phyloP scores from a whole-genome alignment of 30 jellyfish, hydroid and myxozoan species.

The Phacellophora camtschatica region DNA sequence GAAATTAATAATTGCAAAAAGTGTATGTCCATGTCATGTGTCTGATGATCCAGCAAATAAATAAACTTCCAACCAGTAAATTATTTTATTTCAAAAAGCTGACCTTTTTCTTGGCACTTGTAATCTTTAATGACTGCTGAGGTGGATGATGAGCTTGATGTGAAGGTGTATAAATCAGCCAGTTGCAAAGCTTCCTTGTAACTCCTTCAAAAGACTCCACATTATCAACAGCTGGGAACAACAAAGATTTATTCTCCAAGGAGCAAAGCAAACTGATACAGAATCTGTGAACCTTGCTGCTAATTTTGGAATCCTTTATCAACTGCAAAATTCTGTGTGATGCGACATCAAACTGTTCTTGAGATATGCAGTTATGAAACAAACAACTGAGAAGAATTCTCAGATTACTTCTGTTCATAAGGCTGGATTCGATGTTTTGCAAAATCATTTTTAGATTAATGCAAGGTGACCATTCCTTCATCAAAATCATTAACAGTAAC shows the following conservation, averaged over 20 bases:
- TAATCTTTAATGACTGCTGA: not conserved
- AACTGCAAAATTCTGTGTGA: not conserved
- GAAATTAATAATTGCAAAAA: too few relatives aligned
- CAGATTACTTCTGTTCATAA: conserved; percentile 3
- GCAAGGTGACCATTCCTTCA: conserved; percentile 43
- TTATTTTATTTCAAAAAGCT: not conserved
- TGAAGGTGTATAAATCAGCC: conserved; percentile 27
- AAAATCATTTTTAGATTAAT: not conserved
- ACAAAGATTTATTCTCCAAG: conserved; percentile 5
- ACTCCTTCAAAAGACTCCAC: conserved; percentile 31
- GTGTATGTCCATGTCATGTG: too few relatives aligned
- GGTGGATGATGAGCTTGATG: not conserved
- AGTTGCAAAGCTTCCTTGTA: conserved; percentile 39
- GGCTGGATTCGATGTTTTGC: conserved; percentile 10
- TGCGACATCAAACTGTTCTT: conserved; percentile 2
- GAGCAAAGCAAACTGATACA: conserved; percentile 31
- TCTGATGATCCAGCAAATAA: too few relatives aligned
- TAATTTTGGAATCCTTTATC: not conserved
- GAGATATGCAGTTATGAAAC: conserved; percentile 17
- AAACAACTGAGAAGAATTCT: conserved; percentile 3
- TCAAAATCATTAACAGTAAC: not conserved
- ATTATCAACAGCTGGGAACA: conserved; percentile 17
- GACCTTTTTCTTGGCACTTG: conserved; percentile 9
- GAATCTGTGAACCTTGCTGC: conserved; percentile 34
- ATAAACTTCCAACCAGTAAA: not conserved